Base-by-base conservation (phyloP, 1,140 invertebrate genomes). In the Drosophila cardini region DNA sequence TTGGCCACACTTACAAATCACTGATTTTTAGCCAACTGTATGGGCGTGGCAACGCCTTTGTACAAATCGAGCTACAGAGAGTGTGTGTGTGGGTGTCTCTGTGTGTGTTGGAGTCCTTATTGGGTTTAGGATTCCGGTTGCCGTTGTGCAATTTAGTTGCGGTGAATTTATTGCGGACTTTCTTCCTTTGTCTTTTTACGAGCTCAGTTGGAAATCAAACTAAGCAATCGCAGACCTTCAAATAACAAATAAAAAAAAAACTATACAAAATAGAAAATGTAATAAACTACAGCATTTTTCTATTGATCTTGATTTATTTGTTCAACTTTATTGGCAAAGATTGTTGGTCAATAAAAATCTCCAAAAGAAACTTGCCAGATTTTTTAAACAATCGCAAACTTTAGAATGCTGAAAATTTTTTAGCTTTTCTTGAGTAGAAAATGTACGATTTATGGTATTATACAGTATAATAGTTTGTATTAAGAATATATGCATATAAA, bases 1-100 rank as follows among this genome's bases (percentile, higher is more conserved):
- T 74, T 63, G 62, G 83, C 86, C 80, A 86, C 82, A 85, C 78
- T 86, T 81, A 72, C 83, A 78, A 86, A 86, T 86, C 82, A 83
- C 85, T 83, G 82, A 82, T 79, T 87, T 82, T 73, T 84, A 77
- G 80, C 50, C 64, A 80, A 78, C 75, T 64, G 69, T 76, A 60
- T 72, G 82, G 82, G 82, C 82, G 83, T 86, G 82, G 83, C 62
- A 82, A 79, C 63, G 46, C 67, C 60, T 48, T 38, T 77, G 46
- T 53, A 50, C 48, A 52, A 52, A 52, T 61, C 50, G 69, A 34
- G 30, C 43, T n/a, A 21, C 61, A 13, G 34, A 62, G 61, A 48
- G 16, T 7, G 11, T 68, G 48, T 30, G 15, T 58, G 30, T 42
- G 58, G 10, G 30, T 15, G 36, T 26, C 21, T 3, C 21, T 21